Evolutionary conservation across 2,797 vertebrate genomes (phyloP).

Genomic region (Bradypodion ventrale): DNA sequence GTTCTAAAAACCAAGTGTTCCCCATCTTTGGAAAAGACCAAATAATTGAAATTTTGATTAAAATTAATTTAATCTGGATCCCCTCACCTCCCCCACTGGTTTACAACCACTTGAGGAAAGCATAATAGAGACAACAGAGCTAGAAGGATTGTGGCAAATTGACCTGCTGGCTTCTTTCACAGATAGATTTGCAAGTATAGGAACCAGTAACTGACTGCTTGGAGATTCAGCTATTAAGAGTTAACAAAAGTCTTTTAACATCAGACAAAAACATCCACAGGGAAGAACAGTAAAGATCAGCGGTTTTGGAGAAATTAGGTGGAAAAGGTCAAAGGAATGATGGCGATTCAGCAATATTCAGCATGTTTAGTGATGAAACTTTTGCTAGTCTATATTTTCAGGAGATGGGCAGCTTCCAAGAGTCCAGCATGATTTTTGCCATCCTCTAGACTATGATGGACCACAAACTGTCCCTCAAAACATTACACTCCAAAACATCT

Average conservation of each 20-base stretch:
- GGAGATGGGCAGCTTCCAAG: not conserved
- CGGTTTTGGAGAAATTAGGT: not conserved
- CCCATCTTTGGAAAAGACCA: not conserved
- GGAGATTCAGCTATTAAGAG: not conserved
- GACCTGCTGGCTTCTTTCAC: not conserved
- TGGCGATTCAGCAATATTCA: not conserved
- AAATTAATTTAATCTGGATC: not conserved
- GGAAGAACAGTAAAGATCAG: not conserved
- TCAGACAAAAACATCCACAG: not conserved
- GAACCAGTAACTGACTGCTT: not conserved
- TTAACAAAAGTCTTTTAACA: not conserved
- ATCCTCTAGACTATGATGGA: too few species aligned
- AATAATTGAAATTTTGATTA: not conserved
- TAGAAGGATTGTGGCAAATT: not conserved
- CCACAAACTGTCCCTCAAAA: too few species aligned
- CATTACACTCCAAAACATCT: not conserved
- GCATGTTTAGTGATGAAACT: not conserved
- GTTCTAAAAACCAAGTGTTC: not conserved
- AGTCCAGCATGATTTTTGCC: not conserved
- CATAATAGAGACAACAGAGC: not conserved
- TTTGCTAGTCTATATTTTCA: not conserved
- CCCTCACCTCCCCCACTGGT: not conserved
- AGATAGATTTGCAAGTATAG: not conserved
- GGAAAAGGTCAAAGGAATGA: not conserved
- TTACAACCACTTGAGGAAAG: not conserved